phyloP scores from a whole-genome alignment of 2,888 invertebrate species.

The Tipula vernalis region DNA sequence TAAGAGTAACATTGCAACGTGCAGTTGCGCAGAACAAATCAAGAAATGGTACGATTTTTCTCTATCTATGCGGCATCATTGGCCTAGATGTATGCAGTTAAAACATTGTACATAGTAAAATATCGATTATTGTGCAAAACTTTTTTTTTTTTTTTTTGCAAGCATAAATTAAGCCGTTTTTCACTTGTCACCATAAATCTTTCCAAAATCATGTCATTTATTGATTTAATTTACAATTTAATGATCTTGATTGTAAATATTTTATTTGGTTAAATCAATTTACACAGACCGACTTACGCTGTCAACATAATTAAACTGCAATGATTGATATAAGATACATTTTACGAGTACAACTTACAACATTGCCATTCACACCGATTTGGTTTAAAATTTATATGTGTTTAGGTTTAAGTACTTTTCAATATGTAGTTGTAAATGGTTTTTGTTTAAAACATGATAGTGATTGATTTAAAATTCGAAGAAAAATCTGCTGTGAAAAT shows the following conservation, averaged over 20 bases:
- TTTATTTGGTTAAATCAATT: neutral
- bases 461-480: neutral
- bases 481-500: neutral
- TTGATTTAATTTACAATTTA: neutral
- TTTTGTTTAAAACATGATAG: no score
- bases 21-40: neutral
- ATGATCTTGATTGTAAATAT: neutral
- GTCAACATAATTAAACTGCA: neutral
- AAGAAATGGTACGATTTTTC: neutral
- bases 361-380: neutral
- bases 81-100: neutral
- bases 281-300: neutral
- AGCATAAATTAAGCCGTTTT: neutral
- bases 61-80: neutral
- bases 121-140: neutral
- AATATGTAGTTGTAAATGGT: neutral
- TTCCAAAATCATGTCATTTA: neutral
- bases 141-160: neutral
- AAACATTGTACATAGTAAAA: neutral
- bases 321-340: neutral
- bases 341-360: neutral
- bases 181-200: neutral
- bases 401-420: neutral
- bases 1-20: neutral
- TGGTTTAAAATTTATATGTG: neutral